phyloP scores from a whole-genome alignment of 2,113 vertebrate species.

The Mesembrinibis cayennensis region DNA sequence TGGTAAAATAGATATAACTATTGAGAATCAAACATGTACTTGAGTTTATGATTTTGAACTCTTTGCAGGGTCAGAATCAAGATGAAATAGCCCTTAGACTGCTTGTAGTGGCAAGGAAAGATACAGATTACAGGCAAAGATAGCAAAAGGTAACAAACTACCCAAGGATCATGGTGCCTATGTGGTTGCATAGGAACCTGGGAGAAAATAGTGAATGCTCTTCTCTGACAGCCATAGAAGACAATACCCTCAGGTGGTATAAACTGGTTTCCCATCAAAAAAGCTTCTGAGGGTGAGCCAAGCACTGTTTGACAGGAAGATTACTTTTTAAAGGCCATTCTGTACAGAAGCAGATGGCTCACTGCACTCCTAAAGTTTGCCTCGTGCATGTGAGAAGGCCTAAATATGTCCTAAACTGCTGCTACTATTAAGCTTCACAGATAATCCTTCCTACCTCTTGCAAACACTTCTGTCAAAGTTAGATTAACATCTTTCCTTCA shows the following conservation, averaged over 20 bases:
- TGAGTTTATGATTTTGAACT: background rate
- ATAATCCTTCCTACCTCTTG: constrained; percentile 17
- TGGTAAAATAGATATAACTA: background rate
- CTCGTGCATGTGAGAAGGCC: background rate
- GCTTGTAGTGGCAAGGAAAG: background rate
- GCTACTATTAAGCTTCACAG: background rate
- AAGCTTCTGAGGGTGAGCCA: background rate
- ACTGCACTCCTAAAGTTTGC: background rate
- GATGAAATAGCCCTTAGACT: background rate
- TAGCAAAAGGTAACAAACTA: background rate
- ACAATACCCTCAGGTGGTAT: background rate
- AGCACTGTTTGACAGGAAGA: background rate
- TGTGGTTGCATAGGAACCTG: background rate
- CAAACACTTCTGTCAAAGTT: constrained; percentile 27
- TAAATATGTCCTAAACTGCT: constrained; percentile 42
- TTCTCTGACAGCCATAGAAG: background rate
- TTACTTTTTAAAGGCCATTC: background rate
- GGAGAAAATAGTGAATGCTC: background rate
- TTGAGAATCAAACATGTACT: rapidly evolving
- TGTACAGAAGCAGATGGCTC: constrained; percentile 37
- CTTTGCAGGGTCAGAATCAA: background rate
- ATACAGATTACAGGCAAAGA: background rate
- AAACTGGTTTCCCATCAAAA: background rate
- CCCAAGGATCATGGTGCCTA: background rate
- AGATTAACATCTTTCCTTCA: background rate